These are phyloP conservation scores for Drosophila albomicans DNA, from an alignment of 1,140 invertebrate genomes.

Conservation along the genomic window DNA sequence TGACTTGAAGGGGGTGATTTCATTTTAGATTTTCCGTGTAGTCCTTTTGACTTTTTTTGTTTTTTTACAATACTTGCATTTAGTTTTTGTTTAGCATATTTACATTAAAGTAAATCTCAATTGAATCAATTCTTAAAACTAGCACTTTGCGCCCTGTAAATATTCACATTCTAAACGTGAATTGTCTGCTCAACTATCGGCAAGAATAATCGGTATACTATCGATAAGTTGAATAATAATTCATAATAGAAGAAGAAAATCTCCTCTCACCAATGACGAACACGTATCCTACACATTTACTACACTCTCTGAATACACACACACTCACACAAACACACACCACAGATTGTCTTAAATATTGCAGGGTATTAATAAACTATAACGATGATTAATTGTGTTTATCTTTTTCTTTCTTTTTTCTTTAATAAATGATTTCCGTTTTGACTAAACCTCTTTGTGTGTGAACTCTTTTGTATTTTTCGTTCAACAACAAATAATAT, in stretches of 20 bases:
- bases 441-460: conserved; percentile 66
- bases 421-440: conserved; percentile 49
- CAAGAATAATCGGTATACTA: neutral
- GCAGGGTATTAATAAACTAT: conserved; percentile 41
- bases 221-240: conserved; percentile 3
- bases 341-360: conserved; percentile 40
- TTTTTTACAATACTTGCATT: neutral
- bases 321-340: conserved; percentile 24
- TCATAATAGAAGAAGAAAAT: neutral
- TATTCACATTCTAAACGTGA: conserved; percentile 26
- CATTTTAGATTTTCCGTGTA: neutral
- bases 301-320: neutral
- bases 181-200: conserved; percentile 10
- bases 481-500: conserved; percentile 57
- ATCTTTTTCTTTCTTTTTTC: conserved; percentile 69
- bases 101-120: conserved; percentile 4
- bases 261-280: conserved; percentile 5
- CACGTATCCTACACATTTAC: conserved; percentile 8
- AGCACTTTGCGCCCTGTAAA: conserved; percentile 26
- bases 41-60: neutral
- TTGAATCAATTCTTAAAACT: conserved; percentile 9
- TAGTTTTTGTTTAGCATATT: neutral
- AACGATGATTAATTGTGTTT: conserved; percentile 65
- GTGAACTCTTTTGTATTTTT: conserved; percentile 65
- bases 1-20: neutral